These are phyloP conservation scores for Eucidaris tribuloides DNA, from an alignment of 35 echinoderm and acorn worm species.

Conservation along the genomic window DNA sequence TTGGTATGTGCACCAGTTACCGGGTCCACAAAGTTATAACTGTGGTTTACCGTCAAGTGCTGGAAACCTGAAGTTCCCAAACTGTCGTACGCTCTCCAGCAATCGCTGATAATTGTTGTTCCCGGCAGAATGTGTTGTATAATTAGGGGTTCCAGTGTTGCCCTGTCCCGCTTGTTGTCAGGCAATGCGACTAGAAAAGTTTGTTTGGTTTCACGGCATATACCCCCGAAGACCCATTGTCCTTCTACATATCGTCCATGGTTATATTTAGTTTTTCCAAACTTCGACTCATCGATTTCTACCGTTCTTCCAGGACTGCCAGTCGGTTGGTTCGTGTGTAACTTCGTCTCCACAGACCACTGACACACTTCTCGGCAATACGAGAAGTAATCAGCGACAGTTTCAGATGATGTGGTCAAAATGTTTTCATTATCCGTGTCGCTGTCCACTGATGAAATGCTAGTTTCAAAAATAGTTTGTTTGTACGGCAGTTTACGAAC, in stretches of 20 bases:
- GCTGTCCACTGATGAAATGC: too few relatives aligned
- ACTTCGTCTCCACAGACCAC: background rate
- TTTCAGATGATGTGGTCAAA: too few relatives aligned
- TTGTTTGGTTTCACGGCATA: conserved; percentile 8
- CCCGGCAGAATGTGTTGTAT: background rate
- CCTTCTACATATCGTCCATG: background rate
- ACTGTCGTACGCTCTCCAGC: background rate
- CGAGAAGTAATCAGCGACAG: background rate
- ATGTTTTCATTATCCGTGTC: too few relatives aligned
- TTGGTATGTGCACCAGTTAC: background rate
- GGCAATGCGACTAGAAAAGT: too few relatives aligned
- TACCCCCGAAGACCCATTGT: conserved; percentile 47
- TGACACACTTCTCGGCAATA: background rate
- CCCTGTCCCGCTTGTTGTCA: background rate
- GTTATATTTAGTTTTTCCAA: conserved; percentile 49
- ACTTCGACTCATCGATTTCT: conserved; percentile 44
- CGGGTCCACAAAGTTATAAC: background rate
- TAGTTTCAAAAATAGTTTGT: too few relatives aligned
- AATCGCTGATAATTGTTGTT: background rate
- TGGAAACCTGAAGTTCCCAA: background rate
- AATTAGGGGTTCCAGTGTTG: background rate
- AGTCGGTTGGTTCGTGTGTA: background rate
- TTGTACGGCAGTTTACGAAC: too few relatives aligned
- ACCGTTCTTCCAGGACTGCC: conserved; percentile 45
- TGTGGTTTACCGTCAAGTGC: background rate